These are phyloP conservation scores for Tadarida brasiliensis DNA, from an alignment of 2,797 vertebrate genomes.

Conservation along the genomic window DNA sequence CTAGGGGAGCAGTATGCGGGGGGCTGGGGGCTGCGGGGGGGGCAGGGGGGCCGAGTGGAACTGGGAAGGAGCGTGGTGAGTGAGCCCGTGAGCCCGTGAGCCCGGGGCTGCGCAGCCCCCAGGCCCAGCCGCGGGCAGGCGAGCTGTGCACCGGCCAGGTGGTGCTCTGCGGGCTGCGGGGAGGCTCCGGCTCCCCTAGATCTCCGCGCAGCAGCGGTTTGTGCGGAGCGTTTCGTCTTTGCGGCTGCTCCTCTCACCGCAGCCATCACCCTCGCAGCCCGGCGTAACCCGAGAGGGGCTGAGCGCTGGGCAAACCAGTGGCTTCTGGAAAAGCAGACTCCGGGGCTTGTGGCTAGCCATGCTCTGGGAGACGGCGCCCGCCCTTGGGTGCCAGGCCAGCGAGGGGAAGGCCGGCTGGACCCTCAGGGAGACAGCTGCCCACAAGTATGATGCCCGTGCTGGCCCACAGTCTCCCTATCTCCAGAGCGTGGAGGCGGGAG, in stretches of 20 bases:
- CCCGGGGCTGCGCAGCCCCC: neutral
- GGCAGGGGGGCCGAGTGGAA: neutral
- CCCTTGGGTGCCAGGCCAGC: neutral
- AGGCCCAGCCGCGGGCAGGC: neutral
- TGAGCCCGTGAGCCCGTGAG: neutral
- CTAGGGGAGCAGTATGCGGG: neutral
- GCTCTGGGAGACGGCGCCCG: neutral
- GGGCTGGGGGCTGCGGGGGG: neutral
- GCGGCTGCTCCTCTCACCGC: slow-evolving; percentile 72
- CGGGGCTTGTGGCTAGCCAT: slow-evolving; percentile 3
- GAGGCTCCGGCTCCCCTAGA: slow-evolving; percentile 35
- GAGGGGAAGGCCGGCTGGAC: neutral
- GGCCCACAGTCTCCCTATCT: neutral
- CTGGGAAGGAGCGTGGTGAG: neutral
- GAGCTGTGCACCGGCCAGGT: neutral
- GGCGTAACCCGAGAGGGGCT: slow-evolving; percentile 78
- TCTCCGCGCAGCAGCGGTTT: neutral
- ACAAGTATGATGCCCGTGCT: neutral
- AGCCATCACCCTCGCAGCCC: slow-evolving; percentile 82
- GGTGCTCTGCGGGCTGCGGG: slow-evolving; percentile 49
- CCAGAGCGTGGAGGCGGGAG: neutral
- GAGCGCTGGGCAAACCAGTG: slow-evolving; percentile 67
- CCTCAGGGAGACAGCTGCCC: neutral
- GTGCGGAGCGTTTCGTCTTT: slow-evolving; percentile 62
- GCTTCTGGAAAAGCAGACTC: slow-evolving; percentile 56